A percentile compares a stretch with the other conserved stretches of the same genome.
phyloP scores from a whole-genome alignment of 1,140 invertebrate species.

The Zaprionus taronus region DNA sequence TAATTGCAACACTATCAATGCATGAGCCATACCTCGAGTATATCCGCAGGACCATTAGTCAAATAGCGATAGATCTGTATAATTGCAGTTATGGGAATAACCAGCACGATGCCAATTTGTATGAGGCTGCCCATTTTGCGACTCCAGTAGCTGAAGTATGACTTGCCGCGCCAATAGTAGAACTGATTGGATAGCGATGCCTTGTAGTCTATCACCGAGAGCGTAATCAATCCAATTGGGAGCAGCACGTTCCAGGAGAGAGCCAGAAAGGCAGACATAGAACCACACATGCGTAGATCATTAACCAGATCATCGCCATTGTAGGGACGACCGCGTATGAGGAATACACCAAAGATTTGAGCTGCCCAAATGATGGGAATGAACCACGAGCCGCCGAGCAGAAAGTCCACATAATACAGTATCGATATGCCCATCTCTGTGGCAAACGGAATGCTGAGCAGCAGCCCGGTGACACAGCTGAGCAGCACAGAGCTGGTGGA shows the following conservation, averaged over 20 bases:
- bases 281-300: conserved; percentile 86
- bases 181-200: conserved; percentile 79
- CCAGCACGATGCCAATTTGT: conserved; percentile 91
- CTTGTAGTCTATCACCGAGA: conserved; percentile 81
- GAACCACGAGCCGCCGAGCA: conserved; percentile 93
- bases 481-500: conserved; percentile 94
- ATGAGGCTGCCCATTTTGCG: conserved; percentile 91
- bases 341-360: conserved; percentile 91
- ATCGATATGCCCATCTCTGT: conserved; percentile 94
- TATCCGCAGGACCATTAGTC: conserved; percentile 92
- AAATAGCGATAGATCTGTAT: conserved; percentile 93
- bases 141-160: conserved; percentile 91
- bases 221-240: conserved; percentile 90
- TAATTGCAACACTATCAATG: not conserved
- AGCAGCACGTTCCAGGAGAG: conserved; percentile 95
- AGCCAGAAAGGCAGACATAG: conserved; percentile 90
- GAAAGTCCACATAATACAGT: conserved; percentile 93
- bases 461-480: conserved; percentile 92
- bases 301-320: conserved; percentile 92
- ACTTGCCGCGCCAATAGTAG: conserved; percentile 80
- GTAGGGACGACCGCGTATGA: conserved; percentile 93
- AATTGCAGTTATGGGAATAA: conserved; percentile 91
- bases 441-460: conserved; percentile 94
- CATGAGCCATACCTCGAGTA: conserved; percentile 91
- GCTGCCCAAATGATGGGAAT: conserved; percentile 91